These are phyloP conservation scores for Euphysa ruthae DNA, from an alignment of 30 jellyfish, hydroid and myxozoan species.

Conservation along the genomic window DNA sequence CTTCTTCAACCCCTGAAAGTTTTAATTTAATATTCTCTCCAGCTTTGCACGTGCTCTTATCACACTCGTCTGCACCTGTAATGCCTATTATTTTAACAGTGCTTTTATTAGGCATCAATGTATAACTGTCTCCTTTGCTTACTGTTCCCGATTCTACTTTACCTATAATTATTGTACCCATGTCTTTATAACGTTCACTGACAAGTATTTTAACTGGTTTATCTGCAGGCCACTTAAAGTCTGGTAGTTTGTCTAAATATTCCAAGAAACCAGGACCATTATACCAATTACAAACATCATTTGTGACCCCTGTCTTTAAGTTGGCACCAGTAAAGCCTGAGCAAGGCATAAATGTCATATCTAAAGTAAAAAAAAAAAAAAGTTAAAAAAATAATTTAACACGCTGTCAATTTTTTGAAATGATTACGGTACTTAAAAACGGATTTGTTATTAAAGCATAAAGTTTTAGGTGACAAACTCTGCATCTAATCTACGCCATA, in stretches of 20 bases:
- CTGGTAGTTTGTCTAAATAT: slow-evolving; percentile 70
- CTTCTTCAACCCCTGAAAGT: slow-evolving; percentile 95
- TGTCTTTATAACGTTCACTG: slow-evolving; percentile 97
- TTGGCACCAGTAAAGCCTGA: slow-evolving; percentile 99
- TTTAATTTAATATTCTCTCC: slow-evolving; percentile 95
- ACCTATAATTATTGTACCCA: slow-evolving; percentile 96
- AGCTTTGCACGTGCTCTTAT: slow-evolving; percentile 64
- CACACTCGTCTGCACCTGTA: slow-evolving; percentile 81
- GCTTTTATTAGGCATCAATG: slow-evolving; percentile 84
- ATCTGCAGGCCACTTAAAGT: slow-evolving; percentile 64
- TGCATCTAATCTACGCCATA: no score
- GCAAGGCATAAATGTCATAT: slow-evolving; percentile 90
- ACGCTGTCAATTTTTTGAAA: no score
- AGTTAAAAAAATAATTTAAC: no score
- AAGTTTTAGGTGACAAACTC: no score
- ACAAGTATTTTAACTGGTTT: slow-evolving; percentile 88
- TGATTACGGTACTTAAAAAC: no score
- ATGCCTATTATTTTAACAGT: slow-evolving; percentile 56
- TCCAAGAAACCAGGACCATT: slow-evolving; percentile 76
- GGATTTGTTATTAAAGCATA: no score
- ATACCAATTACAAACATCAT: slow-evolving; percentile 79
- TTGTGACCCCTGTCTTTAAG: slow-evolving; percentile 58
- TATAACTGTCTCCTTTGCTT: slow-evolving; percentile 63
- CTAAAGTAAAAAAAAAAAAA: slow-evolving; percentile 30
- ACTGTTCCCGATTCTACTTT: slow-evolving; percentile 92